Conservation (phyloP, 2,113 vertebrate species). For the Dipodomys merriami region DNA sequence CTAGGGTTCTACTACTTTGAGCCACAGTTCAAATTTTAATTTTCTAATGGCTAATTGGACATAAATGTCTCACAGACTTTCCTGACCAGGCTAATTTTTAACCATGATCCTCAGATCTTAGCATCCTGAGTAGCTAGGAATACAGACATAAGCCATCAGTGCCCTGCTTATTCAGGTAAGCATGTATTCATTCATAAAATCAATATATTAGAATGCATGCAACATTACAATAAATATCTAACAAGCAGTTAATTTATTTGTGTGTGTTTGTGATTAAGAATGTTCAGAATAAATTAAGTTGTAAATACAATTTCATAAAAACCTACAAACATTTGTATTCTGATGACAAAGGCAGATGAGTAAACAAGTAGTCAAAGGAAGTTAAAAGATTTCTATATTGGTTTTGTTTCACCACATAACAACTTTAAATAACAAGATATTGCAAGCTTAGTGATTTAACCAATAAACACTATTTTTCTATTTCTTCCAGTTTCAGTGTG, state of each 20-base stretch:
- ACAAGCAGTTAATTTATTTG: fast-evolving
- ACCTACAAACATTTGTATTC: not conserved
- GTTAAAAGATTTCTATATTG: not conserved
- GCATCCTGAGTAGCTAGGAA: too few relatives aligned
- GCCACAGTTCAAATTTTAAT: too few relatives aligned
- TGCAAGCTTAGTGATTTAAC: not conserved
- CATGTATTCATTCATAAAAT: not conserved
- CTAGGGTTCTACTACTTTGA: too few relatives aligned
- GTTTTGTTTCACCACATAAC: not conserved
- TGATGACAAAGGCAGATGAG: not conserved
- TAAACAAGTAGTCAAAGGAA: not conserved
- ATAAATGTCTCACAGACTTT: too few relatives aligned
- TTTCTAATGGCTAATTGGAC: too few relatives aligned
- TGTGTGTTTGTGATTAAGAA: not conserved
- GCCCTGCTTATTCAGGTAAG: too few relatives aligned
- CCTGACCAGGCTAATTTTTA: too few relatives aligned
- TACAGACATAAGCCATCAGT: too few relatives aligned
- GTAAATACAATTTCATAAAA: not conserved
- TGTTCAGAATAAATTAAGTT: not conserved
- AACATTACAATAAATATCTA: not conserved
- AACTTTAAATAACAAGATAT: not conserved
- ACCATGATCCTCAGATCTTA: too few relatives aligned
- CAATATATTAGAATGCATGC: not conserved
- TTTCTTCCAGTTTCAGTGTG: not conserved
- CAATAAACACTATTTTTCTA: not conserved